Base-by-base conservation (phyloP, 1,140 invertebrate genomes). In the Trichogramma pretiosum region DNA sequence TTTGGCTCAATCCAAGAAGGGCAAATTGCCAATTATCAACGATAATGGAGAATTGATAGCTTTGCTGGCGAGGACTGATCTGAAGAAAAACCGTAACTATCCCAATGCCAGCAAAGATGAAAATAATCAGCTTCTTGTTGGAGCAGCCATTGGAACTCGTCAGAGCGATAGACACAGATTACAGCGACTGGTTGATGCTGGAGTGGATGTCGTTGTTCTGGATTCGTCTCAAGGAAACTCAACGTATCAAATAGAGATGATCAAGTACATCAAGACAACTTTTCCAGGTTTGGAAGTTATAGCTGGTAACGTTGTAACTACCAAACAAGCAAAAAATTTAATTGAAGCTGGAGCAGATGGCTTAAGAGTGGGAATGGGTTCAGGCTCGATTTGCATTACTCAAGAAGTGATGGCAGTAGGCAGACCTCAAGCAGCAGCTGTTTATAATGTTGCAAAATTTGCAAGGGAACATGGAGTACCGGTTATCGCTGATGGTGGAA, bases 341-440 rank as follows among this genome's bases (percentile, higher is more conserved):
- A 98, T 99, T 57, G 89, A 97, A 59, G 94, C 93, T 46, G 96
- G 96, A 30, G 94, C 87, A 4, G 96, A 99, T 78, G 95, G 84
- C 16, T 71, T 99, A 13, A 77, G 96, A 54, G 92, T 98, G 30
- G 96, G 96, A 18, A 99, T 99, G 96, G 96, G 96, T 9, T 92
- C 87, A 66, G 96, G 96, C 1, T 98, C 93, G 5, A 99, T 99
- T 58, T 99, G 96, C 65, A 99, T 98, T 33, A 99, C 96, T 3
- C 95, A 98, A 74, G 95, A 98, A 79, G 95, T 99, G 0, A 99
- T 98, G 94, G 97, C 96, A 5, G 96, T 98, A 48, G 97, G 97
- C 5, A 79, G 97, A 46, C 88, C 96, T 1, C 97, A 99, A 70
- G 87, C 85, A 0, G 90, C 88, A 16, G 91, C 91, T 39, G 89